phyloP scores from a whole-genome alignment of 1,140 invertebrate species.

The Aphelenchoides avenae region DNA sequence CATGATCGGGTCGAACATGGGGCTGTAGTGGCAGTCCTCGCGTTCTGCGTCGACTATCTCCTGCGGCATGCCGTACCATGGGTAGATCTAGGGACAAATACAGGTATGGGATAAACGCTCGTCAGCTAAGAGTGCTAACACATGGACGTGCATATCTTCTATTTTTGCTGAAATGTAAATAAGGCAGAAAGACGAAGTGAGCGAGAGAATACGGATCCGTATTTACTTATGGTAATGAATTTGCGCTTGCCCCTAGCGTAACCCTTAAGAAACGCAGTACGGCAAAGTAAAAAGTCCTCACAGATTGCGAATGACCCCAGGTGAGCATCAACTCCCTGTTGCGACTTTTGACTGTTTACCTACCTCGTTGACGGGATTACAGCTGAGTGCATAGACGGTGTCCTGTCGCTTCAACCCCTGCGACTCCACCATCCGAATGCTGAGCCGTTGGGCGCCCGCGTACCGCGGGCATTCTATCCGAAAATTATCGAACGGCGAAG shows the following conservation, averaged over 20 bases:
- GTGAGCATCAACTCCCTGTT: too few species aligned
- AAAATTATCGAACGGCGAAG: conserved; percentile 57
- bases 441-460: conserved; percentile 31
- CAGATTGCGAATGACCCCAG: too few species aligned
- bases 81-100: conserved; percentile 45
- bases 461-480: conserved; percentile 57
- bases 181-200: too few species aligned
- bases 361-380: conserved; percentile 49
- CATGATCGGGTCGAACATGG: conserved; percentile 52
- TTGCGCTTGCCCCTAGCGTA: conserved; percentile 10
- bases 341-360: not conserved
- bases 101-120: not conserved
- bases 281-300: not conserved
- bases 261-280: conserved; percentile 1
- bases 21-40: conserved; percentile 54
- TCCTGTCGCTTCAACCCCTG: conserved; percentile 56
- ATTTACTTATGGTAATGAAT: too few species aligned
- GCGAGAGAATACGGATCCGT: too few species aligned
- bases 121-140: conserved; percentile 2
- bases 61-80: conserved; percentile 54
- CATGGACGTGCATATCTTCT: conserved; percentile 12
- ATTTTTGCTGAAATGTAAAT: conserved; percentile 2
- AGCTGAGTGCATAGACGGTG: conserved; percentile 52
- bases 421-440: conserved; percentile 57
- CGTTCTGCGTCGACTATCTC: conserved; percentile 49